Percentiles rank a stretch among this genome's conserved stretches.
Conservation (phyloP, 1,140 invertebrate species). For the Cecropterus lyciades region DNA sequence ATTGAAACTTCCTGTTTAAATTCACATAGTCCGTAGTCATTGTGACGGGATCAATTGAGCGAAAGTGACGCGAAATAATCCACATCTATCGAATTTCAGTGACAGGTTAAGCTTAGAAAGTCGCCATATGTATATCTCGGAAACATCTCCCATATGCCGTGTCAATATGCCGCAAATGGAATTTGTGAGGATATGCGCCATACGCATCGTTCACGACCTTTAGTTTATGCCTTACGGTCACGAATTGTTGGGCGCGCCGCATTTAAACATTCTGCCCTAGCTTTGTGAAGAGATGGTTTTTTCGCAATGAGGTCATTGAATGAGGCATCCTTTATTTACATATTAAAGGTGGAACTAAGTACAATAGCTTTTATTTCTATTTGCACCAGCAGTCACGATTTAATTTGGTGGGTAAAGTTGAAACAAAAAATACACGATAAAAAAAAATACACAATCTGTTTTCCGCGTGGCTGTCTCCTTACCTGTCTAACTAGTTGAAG, state of each 20-base stretch:
- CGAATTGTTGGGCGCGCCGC: conserved; percentile 43
- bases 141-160: conserved; percentile 53
- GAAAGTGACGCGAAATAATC: conserved; percentile 73
- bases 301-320: conserved; percentile 24
- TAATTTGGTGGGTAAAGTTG: not conserved
- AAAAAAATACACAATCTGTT: no score
- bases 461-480: no score
- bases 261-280: conserved; percentile 54
- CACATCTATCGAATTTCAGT: conserved; percentile 71
- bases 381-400: not conserved
- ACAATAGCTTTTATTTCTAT: no score
- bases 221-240: conserved; percentile 40
- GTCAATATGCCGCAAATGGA: conserved; percentile 49
- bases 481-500: no score
- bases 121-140: conserved; percentile 60
- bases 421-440: not conserved
- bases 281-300: conserved; percentile 46
- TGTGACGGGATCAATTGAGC: conserved; percentile 79
- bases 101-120: conserved; percentile 62
- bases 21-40: conserved; percentile 73
- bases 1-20: conserved; percentile 81
- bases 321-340: not conserved
- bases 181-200: conserved; percentile 46
- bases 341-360: no score
- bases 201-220: conserved; percentile 43